Evolutionary conservation across 2,113 vertebrate genomes (phyloP).

Genomic region (Colius striatus): DNA sequence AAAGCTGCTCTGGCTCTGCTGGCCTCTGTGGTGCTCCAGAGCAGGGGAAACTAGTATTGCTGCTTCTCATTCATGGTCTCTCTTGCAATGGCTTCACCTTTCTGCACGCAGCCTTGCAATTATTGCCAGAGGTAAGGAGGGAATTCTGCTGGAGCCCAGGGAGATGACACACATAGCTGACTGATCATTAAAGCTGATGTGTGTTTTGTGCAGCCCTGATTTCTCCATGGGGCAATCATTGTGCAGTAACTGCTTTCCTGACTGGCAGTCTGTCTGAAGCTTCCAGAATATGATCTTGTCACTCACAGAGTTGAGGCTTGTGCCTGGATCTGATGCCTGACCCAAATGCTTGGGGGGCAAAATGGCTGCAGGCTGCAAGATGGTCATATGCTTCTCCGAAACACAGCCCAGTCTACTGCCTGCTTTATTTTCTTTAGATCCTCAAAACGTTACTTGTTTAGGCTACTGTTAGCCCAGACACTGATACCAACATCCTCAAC

Average conservation of each 20-base stretch:
- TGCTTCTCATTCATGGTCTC: not conserved
- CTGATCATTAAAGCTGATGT: not conserved
- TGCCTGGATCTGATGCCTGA: not conserved
- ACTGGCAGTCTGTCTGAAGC: not conserved
- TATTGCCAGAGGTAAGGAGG: not conserved
- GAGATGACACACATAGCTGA: not conserved
- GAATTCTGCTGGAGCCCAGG: not conserved
- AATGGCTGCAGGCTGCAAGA: not conserved
- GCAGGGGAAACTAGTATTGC: rapidly evolving
- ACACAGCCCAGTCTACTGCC: not conserved
- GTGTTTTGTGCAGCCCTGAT: not conserved
- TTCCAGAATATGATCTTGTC: not conserved
- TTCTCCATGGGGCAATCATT: not conserved
- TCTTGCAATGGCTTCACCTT: not conserved
- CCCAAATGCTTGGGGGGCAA: not conserved
- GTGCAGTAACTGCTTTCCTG: not conserved
- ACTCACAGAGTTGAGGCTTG: not conserved
- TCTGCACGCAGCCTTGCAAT: rapidly evolving
- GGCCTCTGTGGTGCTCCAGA: not conserved
- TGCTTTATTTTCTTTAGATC: not conserved
- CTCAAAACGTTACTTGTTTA: not conserved
- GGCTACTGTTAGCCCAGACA: not conserved
- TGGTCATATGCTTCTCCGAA: not conserved
- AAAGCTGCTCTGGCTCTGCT: not conserved
- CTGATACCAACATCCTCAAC: not conserved